These are phyloP conservation scores for Lasioglossum pauxillum DNA, from an alignment of 2,888 invertebrate genomes.

Conservation along the genomic window DNA sequence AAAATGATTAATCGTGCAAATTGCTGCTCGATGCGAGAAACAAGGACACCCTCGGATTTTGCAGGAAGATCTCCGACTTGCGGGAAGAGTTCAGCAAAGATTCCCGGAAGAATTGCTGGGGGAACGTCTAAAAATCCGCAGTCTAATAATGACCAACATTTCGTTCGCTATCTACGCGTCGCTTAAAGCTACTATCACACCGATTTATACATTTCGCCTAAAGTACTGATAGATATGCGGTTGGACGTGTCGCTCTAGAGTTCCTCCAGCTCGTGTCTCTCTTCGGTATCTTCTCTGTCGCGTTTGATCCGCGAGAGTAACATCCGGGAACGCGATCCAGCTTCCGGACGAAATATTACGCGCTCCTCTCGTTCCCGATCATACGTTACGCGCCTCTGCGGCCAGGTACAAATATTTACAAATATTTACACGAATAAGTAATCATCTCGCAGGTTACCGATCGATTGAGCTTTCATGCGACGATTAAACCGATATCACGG, in stretches of 20 bases:
- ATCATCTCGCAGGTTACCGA: constrained; percentile 58
- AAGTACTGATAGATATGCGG: constrained; percentile 73
- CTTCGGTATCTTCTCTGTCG: neutral
- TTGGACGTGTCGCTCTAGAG: constrained; percentile 37
- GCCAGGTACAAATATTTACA: constrained; percentile 80
- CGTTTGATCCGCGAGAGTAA: neutral
- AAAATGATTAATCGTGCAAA: neutral
- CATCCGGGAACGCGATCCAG: neutral
- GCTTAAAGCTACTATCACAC: constrained; percentile 84
- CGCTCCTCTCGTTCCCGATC: neutral
- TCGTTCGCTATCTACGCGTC: constrained; percentile 78
- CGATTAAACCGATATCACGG: constrained; percentile 60
- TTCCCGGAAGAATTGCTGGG: neutral
- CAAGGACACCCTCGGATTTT: neutral
- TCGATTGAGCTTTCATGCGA: constrained; percentile 63
- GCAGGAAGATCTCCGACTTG: neutral
- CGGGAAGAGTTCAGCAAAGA: neutral
- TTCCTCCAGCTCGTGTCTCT: neutral
- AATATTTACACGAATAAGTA: constrained; percentile 79
- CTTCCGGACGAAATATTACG: neutral
- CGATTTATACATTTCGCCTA: constrained; percentile 83
- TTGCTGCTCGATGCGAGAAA: neutral
- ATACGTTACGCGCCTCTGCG: constrained; percentile 56
- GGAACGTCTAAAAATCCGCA: constrained; percentile 2
- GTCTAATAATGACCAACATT: constrained; percentile 74